These are phyloP conservation scores for Neolamprologus modestus DNA, from an alignment of 2,113 vertebrate species.

Conservation along the genomic window DNA sequence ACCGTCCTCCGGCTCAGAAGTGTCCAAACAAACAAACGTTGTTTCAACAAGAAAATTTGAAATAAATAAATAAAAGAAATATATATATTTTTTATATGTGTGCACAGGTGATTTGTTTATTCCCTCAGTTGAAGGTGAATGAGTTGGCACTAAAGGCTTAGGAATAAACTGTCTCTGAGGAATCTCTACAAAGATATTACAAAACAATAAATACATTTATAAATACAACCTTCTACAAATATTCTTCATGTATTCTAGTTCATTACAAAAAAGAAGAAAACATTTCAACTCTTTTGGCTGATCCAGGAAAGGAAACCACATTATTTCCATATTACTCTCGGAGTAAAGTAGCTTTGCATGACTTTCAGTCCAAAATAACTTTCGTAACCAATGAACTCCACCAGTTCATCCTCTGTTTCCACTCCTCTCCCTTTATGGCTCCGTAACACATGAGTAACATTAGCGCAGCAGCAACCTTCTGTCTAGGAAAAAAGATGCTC, in stretches of 20 bases:
- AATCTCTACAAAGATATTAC: not conserved
- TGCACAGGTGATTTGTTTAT: not conserved
- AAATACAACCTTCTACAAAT: not conserved
- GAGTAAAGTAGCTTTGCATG: not conserved
- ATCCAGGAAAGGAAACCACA: not conserved
- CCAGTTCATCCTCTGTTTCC: not conserved
- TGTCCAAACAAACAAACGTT: not conserved
- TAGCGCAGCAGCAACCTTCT: not conserved
- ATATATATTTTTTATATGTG: fast-evolving
- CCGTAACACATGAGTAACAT: not conserved
- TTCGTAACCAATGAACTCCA: not conserved
- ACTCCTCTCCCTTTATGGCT: not conserved
- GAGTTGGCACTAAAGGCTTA: not conserved
- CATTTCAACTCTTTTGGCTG: not conserved
- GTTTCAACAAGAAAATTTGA: not conserved
- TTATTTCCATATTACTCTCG: not conserved
- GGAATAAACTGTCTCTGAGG: not conserved
- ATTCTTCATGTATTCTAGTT: not conserved
- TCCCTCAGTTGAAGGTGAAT: not conserved
- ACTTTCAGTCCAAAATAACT: not conserved
- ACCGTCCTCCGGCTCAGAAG: not conserved
- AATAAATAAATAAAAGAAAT: not conserved
- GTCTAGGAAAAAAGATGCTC: not conserved
- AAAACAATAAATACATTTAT: not conserved
- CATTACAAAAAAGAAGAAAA: not conserved